A percentile compares a stretch with the other conserved stretches of the same genome.
phyloP scores from a whole-genome alignment of 2,797 vertebrate genomes.

The Tamandua tetradactyla region DNA sequence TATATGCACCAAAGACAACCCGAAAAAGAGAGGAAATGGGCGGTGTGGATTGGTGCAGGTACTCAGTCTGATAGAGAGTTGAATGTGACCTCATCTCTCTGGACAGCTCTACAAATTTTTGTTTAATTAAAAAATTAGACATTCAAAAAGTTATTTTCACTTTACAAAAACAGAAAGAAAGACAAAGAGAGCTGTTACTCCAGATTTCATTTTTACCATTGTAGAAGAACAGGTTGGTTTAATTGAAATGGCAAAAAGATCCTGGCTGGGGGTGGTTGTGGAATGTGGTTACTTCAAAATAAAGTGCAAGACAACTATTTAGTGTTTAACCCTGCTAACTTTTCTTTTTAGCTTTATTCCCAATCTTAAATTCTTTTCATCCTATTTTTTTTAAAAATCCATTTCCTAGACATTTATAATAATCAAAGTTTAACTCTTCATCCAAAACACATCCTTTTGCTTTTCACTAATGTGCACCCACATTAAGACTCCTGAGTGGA shows the following conservation, averaged over 20 bases:
- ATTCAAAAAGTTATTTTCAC: neutral
- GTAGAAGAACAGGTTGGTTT: constrained; percentile 18
- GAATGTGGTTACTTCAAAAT: neutral
- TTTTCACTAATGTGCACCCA: neutral
- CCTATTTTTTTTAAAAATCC: neutral
- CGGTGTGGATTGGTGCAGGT: accelerated
- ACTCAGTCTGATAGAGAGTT: no score
- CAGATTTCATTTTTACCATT: neutral
- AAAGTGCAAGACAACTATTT: neutral
- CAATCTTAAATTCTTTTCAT: neutral
- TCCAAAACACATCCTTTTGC: neutral
- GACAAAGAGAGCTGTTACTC: neutral
- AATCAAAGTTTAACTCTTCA: neutral
- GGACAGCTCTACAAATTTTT: neutral
- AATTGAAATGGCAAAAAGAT: constrained; percentile 32
- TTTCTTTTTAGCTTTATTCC: neutral
- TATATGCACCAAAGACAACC: neutral
- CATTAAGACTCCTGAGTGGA: constrained; percentile 1
- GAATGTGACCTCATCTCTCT: neutral
- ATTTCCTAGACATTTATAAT: neutral
- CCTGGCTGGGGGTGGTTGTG: no score
- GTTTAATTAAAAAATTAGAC: neutral
- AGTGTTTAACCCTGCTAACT: neutral
- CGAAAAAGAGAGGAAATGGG: neutral
- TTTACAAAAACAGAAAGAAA: neutral